Evolutionary conservation across 1,140 invertebrate species (phyloP), one percentile per base, ranked within the genome.

Genomic region (Pachypsylla venusta): DNA sequence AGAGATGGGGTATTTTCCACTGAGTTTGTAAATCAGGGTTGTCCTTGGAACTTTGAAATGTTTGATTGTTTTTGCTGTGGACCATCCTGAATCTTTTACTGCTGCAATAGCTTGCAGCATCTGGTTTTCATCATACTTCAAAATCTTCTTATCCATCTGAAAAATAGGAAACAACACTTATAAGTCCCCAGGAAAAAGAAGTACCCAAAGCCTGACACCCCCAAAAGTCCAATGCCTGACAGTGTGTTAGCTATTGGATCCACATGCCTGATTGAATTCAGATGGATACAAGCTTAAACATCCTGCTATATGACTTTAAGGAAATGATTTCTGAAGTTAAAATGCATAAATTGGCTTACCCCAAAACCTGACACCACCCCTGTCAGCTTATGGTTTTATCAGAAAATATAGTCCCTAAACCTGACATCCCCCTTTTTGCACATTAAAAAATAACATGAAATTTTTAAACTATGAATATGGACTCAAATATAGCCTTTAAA

Each of bases 1-100:
- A 58, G 64, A 58, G 12, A 65, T 57, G 24, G 65, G 66, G 28
- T 57, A 60, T 58, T 62, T 67, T 2, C 64, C 65, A 30, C 64
- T 64, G 2, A 64, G 55, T 63, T 71, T 71, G 57, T 66, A 35
- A 35, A 35, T 7, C n/a, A 35, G n/a, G 7, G 30, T 35, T 35
- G 30, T 35, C n/a, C 30, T 35, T n/a, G 30, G 30, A 10, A 35
- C 30, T 35, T 35, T 35, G 30, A 10, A 35, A n/a, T 35, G 30
- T n/a, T 35, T 35, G 30, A 7, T 35, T 10, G 30, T n/a, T 35
- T 35, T 35, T 10, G 30, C 30, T 35, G 30, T 35, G n/a, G 30
- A 10, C 30, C 30, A 35, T 35, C 30, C 30, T 35, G 30, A 7
- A n/a, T n/a, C n/a, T 35, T 35, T 35, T n/a, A 35, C 30, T 10